Percentiles rank a stretch among this genome's conserved stretches.
phyloP scores from a whole-genome alignment of 2,113 vertebrate species.

The Burhinus bistriatus region DNA sequence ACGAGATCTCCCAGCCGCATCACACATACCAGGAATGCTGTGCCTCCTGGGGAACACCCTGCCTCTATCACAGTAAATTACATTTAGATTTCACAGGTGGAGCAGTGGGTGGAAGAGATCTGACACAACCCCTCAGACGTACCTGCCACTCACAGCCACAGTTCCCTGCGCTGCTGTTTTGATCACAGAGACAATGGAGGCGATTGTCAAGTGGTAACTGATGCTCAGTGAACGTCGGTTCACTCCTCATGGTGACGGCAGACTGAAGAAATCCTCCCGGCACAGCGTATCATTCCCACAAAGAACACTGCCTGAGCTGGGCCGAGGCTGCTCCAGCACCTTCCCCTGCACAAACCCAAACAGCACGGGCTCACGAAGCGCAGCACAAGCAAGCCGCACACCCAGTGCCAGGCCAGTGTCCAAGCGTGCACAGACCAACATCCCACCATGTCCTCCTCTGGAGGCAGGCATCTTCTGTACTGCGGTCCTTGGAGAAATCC shows the following conservation, averaged over 20 bases:
- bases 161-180: background rate
- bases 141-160: slow-evolving; percentile 1
- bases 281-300: background rate
- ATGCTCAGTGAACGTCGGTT: background rate
- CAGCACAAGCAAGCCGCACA: rapidly evolving
- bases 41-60: background rate
- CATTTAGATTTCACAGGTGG: background rate
- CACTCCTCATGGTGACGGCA: background rate
- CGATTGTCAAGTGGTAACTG: background rate
- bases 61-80: background rate
- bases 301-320: background rate
- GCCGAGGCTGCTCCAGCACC: background rate
- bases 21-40: rapidly evolving
- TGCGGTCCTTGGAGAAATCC: background rate
- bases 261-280: background rate
- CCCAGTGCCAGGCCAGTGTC: rapidly evolving
- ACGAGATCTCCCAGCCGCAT: background rate
- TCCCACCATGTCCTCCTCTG: background rate
- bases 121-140: background rate
- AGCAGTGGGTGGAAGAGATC: background rate
- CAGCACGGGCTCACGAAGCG: background rate
- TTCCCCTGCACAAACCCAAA: background rate
- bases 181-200: slow-evolving; percentile 34
- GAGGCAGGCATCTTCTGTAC: background rate
- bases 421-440: background rate